Percentiles rank a stretch among this genome's conserved stretches.
Conservation (phyloP, 2,797 vertebrate species). For the Sebastes hubbsi region DNA sequence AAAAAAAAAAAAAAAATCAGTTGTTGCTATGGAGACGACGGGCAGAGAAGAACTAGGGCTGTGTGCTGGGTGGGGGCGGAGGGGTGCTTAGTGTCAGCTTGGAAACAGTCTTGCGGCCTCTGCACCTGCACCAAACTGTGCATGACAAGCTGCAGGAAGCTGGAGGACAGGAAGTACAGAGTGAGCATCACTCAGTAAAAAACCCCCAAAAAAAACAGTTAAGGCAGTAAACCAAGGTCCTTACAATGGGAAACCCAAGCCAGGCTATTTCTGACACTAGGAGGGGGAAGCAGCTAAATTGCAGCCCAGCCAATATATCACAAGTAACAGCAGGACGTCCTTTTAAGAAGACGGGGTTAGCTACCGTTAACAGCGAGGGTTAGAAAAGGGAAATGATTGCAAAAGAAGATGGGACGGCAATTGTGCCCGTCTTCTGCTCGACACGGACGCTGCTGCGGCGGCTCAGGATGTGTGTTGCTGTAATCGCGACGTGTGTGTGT, state of each 20-base stretch:
- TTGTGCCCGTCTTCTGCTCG: not conserved
- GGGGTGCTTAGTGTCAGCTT: conserved; percentile 75
- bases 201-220: not conserved
- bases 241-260: conserved; percentile 56
- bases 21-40: conserved; percentile 81
- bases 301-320: conserved; percentile 51
- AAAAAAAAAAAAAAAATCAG: conserved; percentile 64
- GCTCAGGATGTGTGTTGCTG: conserved; percentile 1
- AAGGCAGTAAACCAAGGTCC: conserved; percentile 49
- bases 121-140: conserved; percentile 81
- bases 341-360: conserved; percentile 54
- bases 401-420: not conserved
- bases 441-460: not conserved
- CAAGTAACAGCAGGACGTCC: conserved; percentile 58
- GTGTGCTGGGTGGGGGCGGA: conserved; percentile 66
- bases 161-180: conserved; percentile 78
- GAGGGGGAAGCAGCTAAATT: conserved; percentile 13
- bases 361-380: conserved; percentile 21
- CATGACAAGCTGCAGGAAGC: conserved; percentile 79
- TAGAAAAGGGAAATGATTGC: not conserved
- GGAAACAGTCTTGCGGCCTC: conserved; percentile 75
- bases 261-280: conserved; percentile 61
- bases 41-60: conserved; percentile 79
- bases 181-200: conserved; percentile 52
- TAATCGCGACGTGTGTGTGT: not conserved